Evolutionary conservation across 2,888 invertebrate genomes (phyloP), one percentile per base, ranked within the genome.

Genomic region (Hemistola chrysoprasaria): DNA sequence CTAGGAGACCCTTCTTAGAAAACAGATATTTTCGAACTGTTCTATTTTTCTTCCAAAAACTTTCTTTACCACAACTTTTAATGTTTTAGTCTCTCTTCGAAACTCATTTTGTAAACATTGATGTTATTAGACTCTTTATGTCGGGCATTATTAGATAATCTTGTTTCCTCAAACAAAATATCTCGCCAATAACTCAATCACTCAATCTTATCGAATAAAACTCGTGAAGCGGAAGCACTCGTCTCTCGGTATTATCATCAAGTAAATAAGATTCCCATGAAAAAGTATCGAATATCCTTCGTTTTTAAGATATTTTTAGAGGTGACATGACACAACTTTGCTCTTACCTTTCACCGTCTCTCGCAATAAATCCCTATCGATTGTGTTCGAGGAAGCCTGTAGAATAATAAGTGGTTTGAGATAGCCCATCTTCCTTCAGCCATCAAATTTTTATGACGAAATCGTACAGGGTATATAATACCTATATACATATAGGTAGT

Each of bases 361-460:
- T 40, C 42, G 47, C 50, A 50, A 56, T 58, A 56, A 56, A 60
- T 58, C 53, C 53, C 41, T 48, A 61, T 59, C 54, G 56, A 61
- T 59, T 50, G 38, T 35, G 26, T 37, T 27, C 38, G 33, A 22
- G 11, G 46, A 51, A 45, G 48, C 55, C 41, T 50, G 29, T 33
- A 10, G 53, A 57, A 57, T 57, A 57, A 51, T 57, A 53, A 55
- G 47, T 42, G 40, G 52, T 48, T 33, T 40, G 53, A 56, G 56
- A 54, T 52, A 57, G 57, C 49, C 52, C 56, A 59, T 65, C 59
- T 50, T 41, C 30, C 30, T 44, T 42, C 22, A 28, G 47, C 52
- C 36, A 54, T 59, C 56, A 56, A 61, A 59, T 35, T 67, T 65
- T 67, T 67, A 67, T 61, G 61, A 58, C 42, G 29, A 32, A 26